These are phyloP conservation scores for Meghimatium bilineatum DNA, from an alignment of 2,888 invertebrate genomes.

Conservation along the genomic window DNA sequence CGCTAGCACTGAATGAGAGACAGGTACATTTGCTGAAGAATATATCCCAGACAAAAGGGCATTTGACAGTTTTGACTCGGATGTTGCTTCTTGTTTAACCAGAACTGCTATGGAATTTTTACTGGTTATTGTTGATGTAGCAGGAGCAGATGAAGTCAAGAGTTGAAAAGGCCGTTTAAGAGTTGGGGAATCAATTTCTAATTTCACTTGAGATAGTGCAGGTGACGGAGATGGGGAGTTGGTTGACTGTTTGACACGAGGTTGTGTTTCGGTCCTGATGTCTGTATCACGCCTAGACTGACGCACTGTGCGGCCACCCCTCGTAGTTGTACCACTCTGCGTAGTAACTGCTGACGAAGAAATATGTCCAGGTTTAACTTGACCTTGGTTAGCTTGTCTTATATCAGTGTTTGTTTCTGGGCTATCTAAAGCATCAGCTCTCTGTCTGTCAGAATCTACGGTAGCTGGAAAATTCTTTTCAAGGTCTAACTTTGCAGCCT, in stretches of 20 bases:
- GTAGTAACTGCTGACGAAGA: background rate
- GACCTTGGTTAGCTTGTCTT: background rate
- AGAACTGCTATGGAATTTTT: background rate
- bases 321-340: slow-evolving; percentile 35
- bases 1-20: background rate
- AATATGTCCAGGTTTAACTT: background rate
- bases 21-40: background rate
- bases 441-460: background rate
- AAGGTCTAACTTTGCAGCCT: background rate
- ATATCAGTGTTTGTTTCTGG: background rate
- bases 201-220: slow-evolving; percentile 15
- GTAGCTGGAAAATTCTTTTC: background rate
- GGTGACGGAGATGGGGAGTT: background rate
- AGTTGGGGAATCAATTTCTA: slow-evolving; percentile 10
- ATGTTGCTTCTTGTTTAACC: slow-evolving; percentile 20
- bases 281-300: slow-evolving; percentile 47
- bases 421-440: slow-evolving; percentile 4
- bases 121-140: background rate
- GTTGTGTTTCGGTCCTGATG: slow-evolving; percentile 1
- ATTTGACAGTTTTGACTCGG: slow-evolving; percentile 18
- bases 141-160: background rate
- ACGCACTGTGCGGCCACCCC: slow-evolving; percentile 48
- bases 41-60: slow-evolving; percentile 26
- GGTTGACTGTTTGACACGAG: slow-evolving; percentile 26
- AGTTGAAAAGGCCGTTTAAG: background rate